Base-by-base conservation (phyloP, 37 sponge, comb jelly and placozoan genomes). In the Beroe forskalii region DNA sequence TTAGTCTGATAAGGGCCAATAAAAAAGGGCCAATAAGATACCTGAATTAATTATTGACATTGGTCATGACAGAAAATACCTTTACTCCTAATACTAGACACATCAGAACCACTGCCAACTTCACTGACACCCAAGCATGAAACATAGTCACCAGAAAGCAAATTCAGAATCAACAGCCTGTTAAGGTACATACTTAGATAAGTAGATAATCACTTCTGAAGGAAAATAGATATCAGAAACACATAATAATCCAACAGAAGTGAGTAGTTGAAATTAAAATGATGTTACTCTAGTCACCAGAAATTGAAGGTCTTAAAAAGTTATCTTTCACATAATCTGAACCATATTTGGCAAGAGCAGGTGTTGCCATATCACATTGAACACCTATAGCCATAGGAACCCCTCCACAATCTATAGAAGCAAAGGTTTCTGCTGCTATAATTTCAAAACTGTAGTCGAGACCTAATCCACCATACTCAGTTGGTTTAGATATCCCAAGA, bases 371-470 rank as follows among this genome's bases (percentile, higher is more conserved):
- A 92, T 97, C 98, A 92, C 95, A 94, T 38, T 97, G 98, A 20
- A 97, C 98, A 32, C 98, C 98, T 86, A 97, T 95, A 0, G 95
- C 96, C 98, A 97, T 97, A 33, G 95, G 93, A 32, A 97, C 95
- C 0, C 92, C 95, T 2, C 92, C 94, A 89, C 93, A 94, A 17
- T 39, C 60, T 4, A 97, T 95, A 76, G 66, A 75, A 17, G 96
- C 98, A 37, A 93, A 90, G 60, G 94, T 95, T 90, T 95, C 96
- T 4, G 96, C 98, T 1, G 95, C 94, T n/a, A 95, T 95, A 25
- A 97, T 93, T 28, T 92, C 91, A 67, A 92, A 97, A 32, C 92
- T 91, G 72, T 91, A 94, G 86, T 95, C 96, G 33, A 97, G 86
- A 24, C 95, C 98, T 35, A 94, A 67, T 0, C 96, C 99, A 22